Evolutionary conservation across 2,888 invertebrate species (phyloP).

Genomic region (Noctua comes): DNA sequence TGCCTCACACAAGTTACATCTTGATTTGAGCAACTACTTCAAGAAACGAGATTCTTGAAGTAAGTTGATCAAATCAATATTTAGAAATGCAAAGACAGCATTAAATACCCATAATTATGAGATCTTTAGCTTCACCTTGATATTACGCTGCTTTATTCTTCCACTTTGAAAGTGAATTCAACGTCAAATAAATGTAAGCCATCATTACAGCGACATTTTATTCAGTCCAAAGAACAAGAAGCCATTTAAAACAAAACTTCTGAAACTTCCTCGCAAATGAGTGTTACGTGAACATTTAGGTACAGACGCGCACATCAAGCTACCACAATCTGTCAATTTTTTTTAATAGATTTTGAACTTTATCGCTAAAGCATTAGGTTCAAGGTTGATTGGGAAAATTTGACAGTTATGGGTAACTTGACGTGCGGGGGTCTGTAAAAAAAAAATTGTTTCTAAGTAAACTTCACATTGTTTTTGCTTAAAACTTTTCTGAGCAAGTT

Average conservation of each 20-base stretch:
- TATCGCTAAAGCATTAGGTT: too few species aligned
- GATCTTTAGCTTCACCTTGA: background rate
- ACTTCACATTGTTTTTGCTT: slow-evolving; percentile 29
- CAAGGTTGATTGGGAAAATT: too few species aligned
- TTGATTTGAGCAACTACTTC: too few species aligned
- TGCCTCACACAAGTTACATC: too few species aligned
- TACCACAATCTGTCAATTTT: too few species aligned
- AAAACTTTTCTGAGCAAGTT: slow-evolving; percentile 14
- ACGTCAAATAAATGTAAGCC: slow-evolving; percentile 13
- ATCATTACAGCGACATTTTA: slow-evolving; percentile 15
- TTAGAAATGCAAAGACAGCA: background rate
- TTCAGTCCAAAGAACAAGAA: slow-evolving; percentile 22
- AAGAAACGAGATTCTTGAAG: slow-evolving; percentile 19
- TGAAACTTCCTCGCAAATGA: slow-evolving; percentile 9
- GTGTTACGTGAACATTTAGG: slow-evolving; percentile 26
- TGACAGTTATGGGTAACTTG: too few species aligned
- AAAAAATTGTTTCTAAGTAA: background rate
- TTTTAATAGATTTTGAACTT: too few species aligned
- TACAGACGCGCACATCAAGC: background rate
- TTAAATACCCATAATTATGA: background rate
- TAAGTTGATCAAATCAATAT: background rate
- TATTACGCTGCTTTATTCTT: slow-evolving; percentile 2
- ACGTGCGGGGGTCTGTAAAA: background rate
- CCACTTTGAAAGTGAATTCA: background rate
- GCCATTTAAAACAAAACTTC: slow-evolving; percentile 9